Evolutionary conservation across 2,888 invertebrate genomes (phyloP).

Genomic region (Aplocera efformata): DNA sequence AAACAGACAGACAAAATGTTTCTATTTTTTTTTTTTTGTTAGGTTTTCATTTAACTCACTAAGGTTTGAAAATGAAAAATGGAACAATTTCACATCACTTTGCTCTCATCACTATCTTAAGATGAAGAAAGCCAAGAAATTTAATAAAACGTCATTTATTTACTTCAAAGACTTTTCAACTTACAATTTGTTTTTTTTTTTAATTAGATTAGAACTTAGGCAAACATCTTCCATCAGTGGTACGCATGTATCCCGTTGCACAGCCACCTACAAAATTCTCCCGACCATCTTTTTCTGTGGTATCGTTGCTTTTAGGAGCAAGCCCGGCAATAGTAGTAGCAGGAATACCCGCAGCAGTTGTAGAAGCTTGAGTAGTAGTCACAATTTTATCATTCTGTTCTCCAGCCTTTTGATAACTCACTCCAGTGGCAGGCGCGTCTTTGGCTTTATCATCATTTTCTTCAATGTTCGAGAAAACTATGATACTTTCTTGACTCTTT

Average conservation of each 20-base stretch:
- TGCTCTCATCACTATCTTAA: too few relatives aligned
- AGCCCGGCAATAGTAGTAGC: conserved; percentile 19
- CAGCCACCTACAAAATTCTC: conserved; percentile 57
- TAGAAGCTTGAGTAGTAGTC: conserved; percentile 13
- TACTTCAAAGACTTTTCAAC: neutral
- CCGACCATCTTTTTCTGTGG: conserved; percentile 44
- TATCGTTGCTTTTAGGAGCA: conserved; percentile 21
- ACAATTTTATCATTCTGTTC: neutral
- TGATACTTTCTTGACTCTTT: conserved; percentile 5
- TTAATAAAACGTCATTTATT: too few relatives aligned
- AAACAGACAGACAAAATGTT: too few relatives aligned
- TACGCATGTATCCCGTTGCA: conserved; percentile 48
- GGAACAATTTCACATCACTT: too few relatives aligned
- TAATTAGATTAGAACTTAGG: conserved; percentile 32
- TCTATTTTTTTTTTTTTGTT: too few relatives aligned
- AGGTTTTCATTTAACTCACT: too few relatives aligned
- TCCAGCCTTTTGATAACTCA: neutral
- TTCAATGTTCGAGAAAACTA: conserved; percentile 27
- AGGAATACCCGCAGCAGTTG: conserved; percentile 5
- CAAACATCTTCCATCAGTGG: conserved; percentile 62
- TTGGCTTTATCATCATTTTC: conserved; percentile 5
- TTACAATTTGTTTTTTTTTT: too few relatives aligned
- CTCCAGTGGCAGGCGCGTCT: conserved; percentile 1
- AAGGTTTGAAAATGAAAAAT: too few relatives aligned
- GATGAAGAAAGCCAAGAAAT: too few relatives aligned